Conservation (phyloP, 2,113 vertebrate genomes). For the Callospermophilus lateralis region DNA sequence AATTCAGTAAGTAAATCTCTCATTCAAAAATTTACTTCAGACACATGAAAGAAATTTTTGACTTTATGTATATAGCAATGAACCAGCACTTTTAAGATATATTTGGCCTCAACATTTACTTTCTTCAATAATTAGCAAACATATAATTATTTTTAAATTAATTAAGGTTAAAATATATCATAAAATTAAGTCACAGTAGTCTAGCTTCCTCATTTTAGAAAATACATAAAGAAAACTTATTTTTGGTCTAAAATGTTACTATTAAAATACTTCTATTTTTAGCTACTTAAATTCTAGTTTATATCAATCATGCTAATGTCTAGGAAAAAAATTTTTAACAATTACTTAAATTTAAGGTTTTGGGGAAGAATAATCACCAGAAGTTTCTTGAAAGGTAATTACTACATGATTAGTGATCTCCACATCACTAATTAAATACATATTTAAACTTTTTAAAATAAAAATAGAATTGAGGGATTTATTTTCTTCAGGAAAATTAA, state of each 20-base stretch:
- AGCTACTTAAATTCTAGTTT: conserved; percentile 20
- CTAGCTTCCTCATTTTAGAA: not conserved
- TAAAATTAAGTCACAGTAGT: not conserved
- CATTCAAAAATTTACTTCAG: conserved; percentile 20
- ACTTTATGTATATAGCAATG: not conserved
- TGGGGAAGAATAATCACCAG: not conserved
- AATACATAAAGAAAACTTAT: conserved; percentile 38
- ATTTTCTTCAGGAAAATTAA: conserved; percentile 12
- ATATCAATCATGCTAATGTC: not conserved
- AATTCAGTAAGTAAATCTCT: not conserved
- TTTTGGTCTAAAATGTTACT: not conserved
- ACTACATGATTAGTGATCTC: not conserved
- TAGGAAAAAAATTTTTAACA: conserved; percentile 39
- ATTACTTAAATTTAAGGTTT: not conserved
- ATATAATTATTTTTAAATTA: not conserved
- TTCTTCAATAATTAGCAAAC: conserved; percentile 16
- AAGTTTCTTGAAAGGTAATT: conserved; percentile 28
- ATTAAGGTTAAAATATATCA: conserved; percentile 37
- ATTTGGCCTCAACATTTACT: not conserved
- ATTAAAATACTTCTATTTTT: not conserved
- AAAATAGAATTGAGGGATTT: conserved; percentile 29
- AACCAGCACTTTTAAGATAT: not conserved
- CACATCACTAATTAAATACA: not conserved
- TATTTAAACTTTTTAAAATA: conserved; percentile 25
- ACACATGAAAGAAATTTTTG: not conserved